Conservation (phyloP, 2,113 vertebrate genomes). For the Platichthys stellatus region DNA sequence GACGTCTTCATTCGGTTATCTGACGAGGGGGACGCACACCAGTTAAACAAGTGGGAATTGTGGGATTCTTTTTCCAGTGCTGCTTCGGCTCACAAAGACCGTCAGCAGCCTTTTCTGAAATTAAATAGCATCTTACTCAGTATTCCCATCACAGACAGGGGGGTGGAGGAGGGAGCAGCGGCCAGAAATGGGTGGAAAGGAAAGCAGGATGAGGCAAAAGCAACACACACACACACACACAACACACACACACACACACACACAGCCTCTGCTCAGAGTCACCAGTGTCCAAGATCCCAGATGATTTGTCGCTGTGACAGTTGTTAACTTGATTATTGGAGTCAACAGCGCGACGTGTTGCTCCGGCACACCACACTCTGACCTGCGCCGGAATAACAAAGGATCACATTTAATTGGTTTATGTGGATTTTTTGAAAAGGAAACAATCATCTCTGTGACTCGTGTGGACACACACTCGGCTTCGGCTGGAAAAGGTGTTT, state of each 20-base stretch:
- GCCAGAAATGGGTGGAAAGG: conserved; percentile 78
- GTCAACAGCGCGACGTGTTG: conserved; percentile 51
- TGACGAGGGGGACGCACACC: conserved; percentile 40
- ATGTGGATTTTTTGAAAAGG: background rate
- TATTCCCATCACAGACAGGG: conserved; percentile 84
- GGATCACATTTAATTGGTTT: conserved; percentile 9
- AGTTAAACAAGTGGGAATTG: conserved; percentile 65
- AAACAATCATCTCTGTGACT: background rate
- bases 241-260: no score
- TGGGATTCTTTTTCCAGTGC: conserved; percentile 21
- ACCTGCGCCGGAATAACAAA: conserved; percentile 31
- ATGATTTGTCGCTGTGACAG: conserved; percentile 7
- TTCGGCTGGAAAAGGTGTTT: background rate
- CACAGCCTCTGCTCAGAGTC: background rate
- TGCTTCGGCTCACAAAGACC: conserved; percentile 75
- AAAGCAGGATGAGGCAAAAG: conserved; percentile 74
- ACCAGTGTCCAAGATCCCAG: conserved; percentile 31
- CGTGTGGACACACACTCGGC: no score
- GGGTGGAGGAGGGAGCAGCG: conserved; percentile 64
- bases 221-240: conserved; percentile 38
- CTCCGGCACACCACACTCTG: conserved; percentile 34
- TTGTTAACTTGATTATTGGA: conserved; percentile 30
- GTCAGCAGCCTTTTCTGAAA: conserved; percentile 82
- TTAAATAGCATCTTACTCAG: conserved; percentile 85
- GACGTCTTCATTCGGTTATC: conserved; percentile 64